Percentiles rank a stretch among this genome's conserved stretches.
These are phyloP conservation scores for Acarapis woodi DNA, from an alignment of 1,140 invertebrate genomes.

Conservation along the genomic window DNA sequence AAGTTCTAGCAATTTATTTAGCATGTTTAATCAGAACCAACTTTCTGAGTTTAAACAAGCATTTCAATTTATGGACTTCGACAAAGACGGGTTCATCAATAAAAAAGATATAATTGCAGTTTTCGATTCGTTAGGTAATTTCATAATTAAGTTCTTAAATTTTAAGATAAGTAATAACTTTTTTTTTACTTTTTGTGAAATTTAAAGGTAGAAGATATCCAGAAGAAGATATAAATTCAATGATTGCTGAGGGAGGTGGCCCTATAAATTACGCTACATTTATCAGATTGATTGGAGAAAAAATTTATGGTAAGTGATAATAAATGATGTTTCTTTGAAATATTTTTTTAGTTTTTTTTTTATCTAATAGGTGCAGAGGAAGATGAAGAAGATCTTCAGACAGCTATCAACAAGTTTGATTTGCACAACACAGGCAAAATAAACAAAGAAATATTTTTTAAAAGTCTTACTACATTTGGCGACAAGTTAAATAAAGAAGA, in stretches of 20 bases:
- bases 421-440: too few relatives aligned
- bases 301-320: constrained; percentile 36
- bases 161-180: too few relatives aligned
- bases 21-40: constrained; percentile 77
- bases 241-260: constrained; percentile 59
- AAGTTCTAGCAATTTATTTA: constrained; percentile 35
- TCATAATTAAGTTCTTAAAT: too few relatives aligned
- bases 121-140: constrained; percentile 38
- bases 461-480: constrained; percentile 76
- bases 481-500: constrained; percentile 81
- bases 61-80: constrained; percentile 93
- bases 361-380: too few relatives aligned
- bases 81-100: constrained; percentile 89
- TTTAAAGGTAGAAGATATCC: constrained; percentile 48
- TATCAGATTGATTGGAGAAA: constrained; percentile 58
- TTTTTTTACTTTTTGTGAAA: too few relatives aligned
- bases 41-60: constrained; percentile 78
- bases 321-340: too few relatives aligned
- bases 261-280: constrained; percentile 86
- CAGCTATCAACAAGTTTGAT: too few relatives aligned
- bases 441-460: constrained; percentile 25
- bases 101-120: constrained; percentile 79
- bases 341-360: too few relatives aligned
- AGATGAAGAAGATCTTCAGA: too few relatives aligned
- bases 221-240: constrained; percentile 66